Conservation (phyloP, 2,888 invertebrate species). For the Serripes groenlandicus region DNA sequence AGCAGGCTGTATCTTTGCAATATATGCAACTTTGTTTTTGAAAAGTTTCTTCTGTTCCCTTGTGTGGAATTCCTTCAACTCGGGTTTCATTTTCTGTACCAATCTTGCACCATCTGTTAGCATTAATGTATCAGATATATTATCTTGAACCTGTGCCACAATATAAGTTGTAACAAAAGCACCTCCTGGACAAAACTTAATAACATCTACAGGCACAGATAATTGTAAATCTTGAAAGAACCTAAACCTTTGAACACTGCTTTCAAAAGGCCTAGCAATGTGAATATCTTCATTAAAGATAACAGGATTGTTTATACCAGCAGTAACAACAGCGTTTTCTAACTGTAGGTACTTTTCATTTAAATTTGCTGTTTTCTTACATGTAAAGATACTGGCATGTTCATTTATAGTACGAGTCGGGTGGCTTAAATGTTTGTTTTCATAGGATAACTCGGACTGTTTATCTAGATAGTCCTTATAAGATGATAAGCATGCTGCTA, state of each 20-base stretch:
- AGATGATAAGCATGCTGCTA: too few species aligned
- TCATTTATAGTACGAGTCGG: conserved; percentile 55
- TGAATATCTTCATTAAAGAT: conserved; percentile 52
- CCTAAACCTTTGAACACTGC: conserved; percentile 32
- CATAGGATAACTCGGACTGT: too few species aligned
- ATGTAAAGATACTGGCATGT: background rate
- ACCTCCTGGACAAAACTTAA: conserved; percentile 53
- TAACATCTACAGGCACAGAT: conserved; percentile 37
- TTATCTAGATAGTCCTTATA: too few species aligned
- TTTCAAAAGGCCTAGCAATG: conserved; percentile 29
- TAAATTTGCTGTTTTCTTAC: background rate
- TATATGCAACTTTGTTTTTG: conserved; percentile 35
- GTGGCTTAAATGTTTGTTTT: too few species aligned
- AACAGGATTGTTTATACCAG: conserved; percentile 33
- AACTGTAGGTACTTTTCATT: conserved; percentile 8
- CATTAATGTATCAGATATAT: conserved; percentile 30
- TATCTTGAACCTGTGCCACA: conserved; percentile 27
- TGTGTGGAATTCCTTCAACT: conserved; percentile 53
- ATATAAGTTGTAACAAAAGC: conserved; percentile 21
- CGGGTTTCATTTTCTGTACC: conserved; percentile 26
- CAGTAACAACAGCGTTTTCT: conserved; percentile 24
- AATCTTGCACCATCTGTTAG: conserved; percentile 19
- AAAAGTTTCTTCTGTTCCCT: conserved; percentile 37
- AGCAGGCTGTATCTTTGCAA: conserved; percentile 38
- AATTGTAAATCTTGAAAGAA: conserved; percentile 47